These are phyloP conservation scores for Machimus atricapillus DNA, from an alignment of 2,888 invertebrate genomes.

Conservation along the genomic window DNA sequence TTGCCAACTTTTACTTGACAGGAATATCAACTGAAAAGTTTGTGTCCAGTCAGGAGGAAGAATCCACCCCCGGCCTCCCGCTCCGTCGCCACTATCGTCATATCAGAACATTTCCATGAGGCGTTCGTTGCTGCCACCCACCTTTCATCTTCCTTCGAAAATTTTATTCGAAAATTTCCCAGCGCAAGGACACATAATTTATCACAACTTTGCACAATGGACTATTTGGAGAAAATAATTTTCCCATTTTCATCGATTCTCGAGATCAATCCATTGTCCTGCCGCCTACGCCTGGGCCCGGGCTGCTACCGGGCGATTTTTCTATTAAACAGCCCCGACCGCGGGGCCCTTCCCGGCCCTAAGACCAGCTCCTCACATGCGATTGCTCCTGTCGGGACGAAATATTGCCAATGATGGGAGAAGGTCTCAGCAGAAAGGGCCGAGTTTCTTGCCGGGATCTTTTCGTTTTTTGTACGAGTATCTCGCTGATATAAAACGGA, in stretches of 20 bases:
- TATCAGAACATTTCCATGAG: not conserved
- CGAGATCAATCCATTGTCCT: slow-evolving; percentile 36
- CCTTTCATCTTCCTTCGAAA: slow-evolving; percentile 9
- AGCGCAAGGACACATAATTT: slow-evolving; percentile 33
- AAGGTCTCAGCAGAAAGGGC: slow-evolving; percentile 10
- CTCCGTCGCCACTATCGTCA: not conserved
- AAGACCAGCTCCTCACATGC: not conserved
- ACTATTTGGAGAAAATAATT: slow-evolving; percentile 37
- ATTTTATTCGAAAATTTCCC: slow-evolving; percentile 27
- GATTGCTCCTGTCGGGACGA: slow-evolving; percentile 12
- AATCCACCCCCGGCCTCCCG: not conserved
- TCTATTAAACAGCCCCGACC: not conserved
- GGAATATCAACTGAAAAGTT: slow-evolving; percentile 30
- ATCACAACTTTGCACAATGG: slow-evolving; percentile 38
- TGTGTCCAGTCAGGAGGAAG: slow-evolving; percentile 25
- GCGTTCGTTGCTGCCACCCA: not conserved
- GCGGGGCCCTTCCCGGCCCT: not conserved
- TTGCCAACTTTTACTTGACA: slow-evolving; percentile 27
- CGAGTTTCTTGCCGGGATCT: not conserved
- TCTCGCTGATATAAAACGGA: not conserved
- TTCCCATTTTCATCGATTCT: slow-evolving; percentile 39
- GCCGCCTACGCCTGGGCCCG: not conserved
- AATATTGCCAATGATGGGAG: slow-evolving; percentile 31
- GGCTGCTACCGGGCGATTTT: slow-evolving; percentile 6
- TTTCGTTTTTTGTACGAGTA: not conserved